Evolutionary conservation across 1,140 invertebrate genomes (phyloP), one percentile per base, ranked within the genome.

Genomic region (Dreissena rostriformis): DNA sequence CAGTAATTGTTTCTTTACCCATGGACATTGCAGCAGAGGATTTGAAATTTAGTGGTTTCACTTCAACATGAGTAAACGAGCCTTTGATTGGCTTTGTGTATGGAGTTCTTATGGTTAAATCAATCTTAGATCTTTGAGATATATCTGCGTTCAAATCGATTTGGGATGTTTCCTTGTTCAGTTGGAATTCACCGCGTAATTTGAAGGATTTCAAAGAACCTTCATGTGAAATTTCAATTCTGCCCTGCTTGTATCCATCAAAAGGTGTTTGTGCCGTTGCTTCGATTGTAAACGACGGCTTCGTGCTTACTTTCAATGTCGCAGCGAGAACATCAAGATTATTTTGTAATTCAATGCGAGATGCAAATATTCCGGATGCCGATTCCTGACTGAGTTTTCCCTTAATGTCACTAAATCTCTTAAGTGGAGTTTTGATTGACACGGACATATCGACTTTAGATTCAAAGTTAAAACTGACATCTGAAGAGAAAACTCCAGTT

Each of bases 51-150:
- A 14, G 10, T 10, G 55, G 22, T 53, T 26, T 68, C 26, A 65
- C 77, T 17, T 70, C 66, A 79, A 68, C 66, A 39, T 78, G 75
- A 52, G 65, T 63, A 11, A 78, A 51, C 2, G 75, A 66, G 39
- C 57, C 75, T 49, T 78, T 78, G 26, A 78, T 66, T 19, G 75
- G 39, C 6, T 66, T 51, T n/a, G n/a, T 67, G 51, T 66, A 78
- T n/a, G 75, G 75, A 29, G 19, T 66, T 67, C 63, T 65, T 7
- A 78, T 65, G 0, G 75, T 67, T 14, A 78, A 52, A 52, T 78
- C 75, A 52, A 78, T 67, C n/a, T 78, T 63, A 24, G 39, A 52
- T 52, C 66, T 78, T 55, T 66, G 63, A n/a, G 39, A n/a, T 12
- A 22, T 51, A 26, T 77, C 63, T 22, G 39, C 57, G 39, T 63